Evolutionary conservation across 2,888 invertebrate species (phyloP).

Genomic region (Thymelicus lineola): DNA sequence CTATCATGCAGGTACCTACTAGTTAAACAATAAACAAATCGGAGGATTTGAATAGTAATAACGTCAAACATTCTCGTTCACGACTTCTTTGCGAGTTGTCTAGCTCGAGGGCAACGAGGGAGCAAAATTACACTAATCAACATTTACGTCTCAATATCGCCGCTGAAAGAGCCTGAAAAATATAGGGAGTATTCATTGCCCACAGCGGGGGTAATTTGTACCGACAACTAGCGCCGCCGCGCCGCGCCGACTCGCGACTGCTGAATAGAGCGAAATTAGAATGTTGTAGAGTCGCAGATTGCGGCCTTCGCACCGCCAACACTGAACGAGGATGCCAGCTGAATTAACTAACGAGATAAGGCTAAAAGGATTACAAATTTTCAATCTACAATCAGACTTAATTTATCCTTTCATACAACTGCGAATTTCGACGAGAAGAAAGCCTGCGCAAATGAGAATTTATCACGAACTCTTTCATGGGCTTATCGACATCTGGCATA

Average conservation of each 20-base stretch:
- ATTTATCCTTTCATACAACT: constrained; percentile 28
- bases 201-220: constrained; percentile 44
- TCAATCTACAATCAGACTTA: constrained; percentile 38
- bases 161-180: constrained; percentile 43
- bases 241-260: constrained; percentile 17
- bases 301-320: constrained; percentile 15
- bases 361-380: constrained; percentile 37
- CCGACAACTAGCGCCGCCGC: constrained; percentile 27
- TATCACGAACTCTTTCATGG: constrained; percentile 26
- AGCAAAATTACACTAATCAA: constrained; percentile 44
- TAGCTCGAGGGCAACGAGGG: neutral
- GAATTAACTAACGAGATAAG: constrained; percentile 39
- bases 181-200: constrained; percentile 39
- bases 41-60: too few species aligned
- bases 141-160: constrained; percentile 36
- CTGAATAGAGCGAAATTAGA: constrained; percentile 47
- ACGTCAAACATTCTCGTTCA: neutral
- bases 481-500: constrained; percentile 15
- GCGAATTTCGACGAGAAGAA: constrained; percentile 15
- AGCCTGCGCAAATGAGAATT: constrained; percentile 24
- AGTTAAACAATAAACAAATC: neutral
- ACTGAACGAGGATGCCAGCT: constrained; percentile 31
- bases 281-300: constrained; percentile 41
- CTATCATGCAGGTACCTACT: too few species aligned
- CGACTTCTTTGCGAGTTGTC: constrained; percentile 11